Base-by-base conservation (phyloP, 2,888 invertebrate genomes). In the Agriopis leucophaearia region DNA sequence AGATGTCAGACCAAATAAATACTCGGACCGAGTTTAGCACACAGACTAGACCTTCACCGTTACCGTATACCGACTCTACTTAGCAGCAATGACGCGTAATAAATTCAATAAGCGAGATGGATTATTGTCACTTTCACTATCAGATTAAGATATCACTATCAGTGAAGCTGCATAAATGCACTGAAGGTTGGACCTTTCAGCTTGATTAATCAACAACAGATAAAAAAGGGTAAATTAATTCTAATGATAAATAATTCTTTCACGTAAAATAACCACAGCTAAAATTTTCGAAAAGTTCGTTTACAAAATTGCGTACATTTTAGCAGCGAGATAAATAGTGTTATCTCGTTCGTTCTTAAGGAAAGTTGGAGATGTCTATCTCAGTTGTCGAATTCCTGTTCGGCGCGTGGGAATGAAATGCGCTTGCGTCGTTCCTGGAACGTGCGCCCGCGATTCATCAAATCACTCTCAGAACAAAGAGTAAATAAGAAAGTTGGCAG, bases 351-450 rank as follows among this genome's bases (percentile, higher is more conserved):
- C 67, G 62, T 72, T 64, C 74, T 50, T 67, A 38, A 61, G 70
- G 62, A 47, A 70, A 66, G 72, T 76, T 73, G 71, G 69, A 70
- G 77, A 79, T 70, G 77, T 76, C 15, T 74, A 76, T 83, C 83
- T 79, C 78, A 77, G 74, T 80, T 84, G 75, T 81, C 78, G 75
- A 88, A 87, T 88, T 85, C 87, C 82, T 84, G 70, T 75, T 76
- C 78, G 81, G 82, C 85, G 85, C 91, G 92, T 92, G 93, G 91
- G 93, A 93, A 92, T 84, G 81, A 81, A 89, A 88, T 87, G 88
- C 83, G 81, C 80, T 76, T 70, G 83, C 81, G 76, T 66, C 73
- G 79, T 92, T 93, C 92, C 88, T 77, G 90, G 92, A 92, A 92
- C 86, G 82, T 82, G 82, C 82, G 80, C 85, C 75, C 77, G 85